These are phyloP conservation scores for Glareola pratincola DNA, from an alignment of 2,113 vertebrate genomes.

Conservation along the genomic window DNA sequence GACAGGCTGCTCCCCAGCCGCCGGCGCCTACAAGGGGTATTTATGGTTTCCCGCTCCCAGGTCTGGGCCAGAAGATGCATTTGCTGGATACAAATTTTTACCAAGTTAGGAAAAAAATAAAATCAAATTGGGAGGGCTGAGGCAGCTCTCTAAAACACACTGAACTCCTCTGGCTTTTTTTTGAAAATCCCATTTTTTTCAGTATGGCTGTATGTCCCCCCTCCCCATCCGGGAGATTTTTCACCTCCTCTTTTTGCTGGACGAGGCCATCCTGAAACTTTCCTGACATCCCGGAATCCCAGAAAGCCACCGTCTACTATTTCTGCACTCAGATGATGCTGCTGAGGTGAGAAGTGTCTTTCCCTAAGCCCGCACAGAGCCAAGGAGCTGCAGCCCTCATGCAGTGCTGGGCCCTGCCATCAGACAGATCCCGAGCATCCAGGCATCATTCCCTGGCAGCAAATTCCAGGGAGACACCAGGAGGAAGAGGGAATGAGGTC, in stretches of 20 bases:
- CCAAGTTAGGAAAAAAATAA: background rate
- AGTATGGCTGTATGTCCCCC: background rate
- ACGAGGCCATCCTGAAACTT: background rate
- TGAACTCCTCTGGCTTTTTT: background rate
- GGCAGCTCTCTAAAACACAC: background rate
- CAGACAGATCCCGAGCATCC: background rate
- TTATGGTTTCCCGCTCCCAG: background rate
- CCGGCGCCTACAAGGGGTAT: rapidly evolving
- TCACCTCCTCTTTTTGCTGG: background rate
- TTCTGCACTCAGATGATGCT: background rate
- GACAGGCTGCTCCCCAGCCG: background rate
- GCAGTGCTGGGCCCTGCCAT: background rate
- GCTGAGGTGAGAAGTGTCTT: background rate
- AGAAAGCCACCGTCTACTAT: background rate
- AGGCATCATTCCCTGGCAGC: background rate
- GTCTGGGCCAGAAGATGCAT: background rate
- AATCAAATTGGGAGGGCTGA: background rate
- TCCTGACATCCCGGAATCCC: background rate
- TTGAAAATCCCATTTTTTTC: background rate
- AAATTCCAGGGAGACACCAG: too few species aligned
- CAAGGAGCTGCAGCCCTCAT: background rate
- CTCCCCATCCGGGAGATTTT: background rate
- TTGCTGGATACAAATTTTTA: background rate
- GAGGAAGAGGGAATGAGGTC: background rate
- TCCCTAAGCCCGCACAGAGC: background rate